phyloP scores from a whole-genome alignment of 2,113 vertebrate species.

The Saguinus imperator region DNA sequence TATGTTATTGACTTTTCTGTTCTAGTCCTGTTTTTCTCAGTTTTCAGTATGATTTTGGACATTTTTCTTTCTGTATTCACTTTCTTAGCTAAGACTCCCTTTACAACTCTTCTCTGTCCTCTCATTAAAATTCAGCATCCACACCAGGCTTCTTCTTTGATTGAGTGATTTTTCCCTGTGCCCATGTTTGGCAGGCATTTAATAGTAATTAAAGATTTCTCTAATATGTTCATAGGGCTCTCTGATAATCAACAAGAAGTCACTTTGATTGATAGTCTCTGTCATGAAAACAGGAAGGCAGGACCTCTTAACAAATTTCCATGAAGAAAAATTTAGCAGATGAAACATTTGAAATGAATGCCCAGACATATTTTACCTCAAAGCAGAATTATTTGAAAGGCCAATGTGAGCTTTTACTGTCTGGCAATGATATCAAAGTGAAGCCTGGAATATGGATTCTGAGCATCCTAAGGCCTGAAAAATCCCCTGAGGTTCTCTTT shows the following conservation, averaged over 20 bases:
- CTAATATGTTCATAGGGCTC: conserved; percentile 72
- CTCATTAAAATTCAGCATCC: conserved; percentile 78
- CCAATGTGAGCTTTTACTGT: conserved; percentile 56
- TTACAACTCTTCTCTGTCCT: conserved; percentile 59
- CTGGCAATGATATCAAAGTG: conserved; percentile 54
- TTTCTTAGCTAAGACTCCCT: conserved; percentile 59
- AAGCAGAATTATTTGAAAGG: conserved; percentile 70
- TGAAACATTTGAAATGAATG: conserved; percentile 63
- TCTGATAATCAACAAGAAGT: conserved; percentile 79
- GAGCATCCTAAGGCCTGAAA: conserved; percentile 71
- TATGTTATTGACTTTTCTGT: background rate
- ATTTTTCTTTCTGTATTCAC: background rate
- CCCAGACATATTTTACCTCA: conserved; percentile 73
- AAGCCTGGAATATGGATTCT: conserved; percentile 75
- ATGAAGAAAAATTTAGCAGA: conserved; percentile 70
- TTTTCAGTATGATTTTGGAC: background rate
- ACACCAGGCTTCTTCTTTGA: conserved; percentile 60
- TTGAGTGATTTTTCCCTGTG: conserved; percentile 58
- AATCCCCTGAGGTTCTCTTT: conserved; percentile 61
- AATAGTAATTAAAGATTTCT: conserved; percentile 82
- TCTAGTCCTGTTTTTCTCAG: background rate
- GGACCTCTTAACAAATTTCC: conserved; percentile 73
- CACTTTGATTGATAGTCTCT: conserved; percentile 82
- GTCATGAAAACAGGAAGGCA: conserved; percentile 74
- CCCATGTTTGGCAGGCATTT: conserved; percentile 78